Percentiles rank a stretch among this genome's conserved stretches.
Evolutionary conservation across 2,888 invertebrate genomes (phyloP).

Genomic region (Mythimna loreyi): DNA sequence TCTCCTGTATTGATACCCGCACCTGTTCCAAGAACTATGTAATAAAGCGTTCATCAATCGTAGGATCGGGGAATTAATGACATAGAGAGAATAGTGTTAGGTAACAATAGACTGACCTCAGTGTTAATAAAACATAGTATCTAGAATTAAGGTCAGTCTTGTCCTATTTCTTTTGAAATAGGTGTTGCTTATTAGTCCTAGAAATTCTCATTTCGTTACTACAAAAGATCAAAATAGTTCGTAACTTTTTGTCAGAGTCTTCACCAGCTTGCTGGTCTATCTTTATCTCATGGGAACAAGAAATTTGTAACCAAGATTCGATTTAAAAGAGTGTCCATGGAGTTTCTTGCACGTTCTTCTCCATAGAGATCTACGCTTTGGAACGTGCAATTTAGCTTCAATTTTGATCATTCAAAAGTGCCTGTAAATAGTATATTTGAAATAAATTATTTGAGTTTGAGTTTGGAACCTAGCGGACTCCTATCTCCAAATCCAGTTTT

Average conservation of each 20-base stretch:
- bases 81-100: not conserved
- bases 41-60: not conserved
- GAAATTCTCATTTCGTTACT: constrained; percentile 16
- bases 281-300: too few species aligned
- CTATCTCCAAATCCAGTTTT: not conserved
- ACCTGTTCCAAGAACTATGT: constrained; percentile 20
- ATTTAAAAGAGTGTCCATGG: too few species aligned
- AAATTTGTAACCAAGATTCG: too few species aligned
- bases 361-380: too few species aligned
- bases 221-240: not conserved
- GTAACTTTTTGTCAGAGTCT: not conserved
- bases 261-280: not conserved
- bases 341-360: too few species aligned
- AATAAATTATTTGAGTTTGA: too few species aligned
- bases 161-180: constrained; percentile 10
- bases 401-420: too few species aligned
- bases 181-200: constrained; percentile 14
- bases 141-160: not conserved
- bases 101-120: constrained; percentile 7
- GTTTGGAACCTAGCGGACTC: too few species aligned
- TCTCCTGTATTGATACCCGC: constrained; percentile 4
- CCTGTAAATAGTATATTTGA: too few species aligned
- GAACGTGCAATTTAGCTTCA: too few species aligned
- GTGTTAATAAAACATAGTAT: constrained; percentile 2
- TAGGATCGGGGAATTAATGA: constrained; percentile 1